Base-by-base conservation (phyloP, 2,888 invertebrate genomes). In the Ramazzottius varieornatus region DNA sequence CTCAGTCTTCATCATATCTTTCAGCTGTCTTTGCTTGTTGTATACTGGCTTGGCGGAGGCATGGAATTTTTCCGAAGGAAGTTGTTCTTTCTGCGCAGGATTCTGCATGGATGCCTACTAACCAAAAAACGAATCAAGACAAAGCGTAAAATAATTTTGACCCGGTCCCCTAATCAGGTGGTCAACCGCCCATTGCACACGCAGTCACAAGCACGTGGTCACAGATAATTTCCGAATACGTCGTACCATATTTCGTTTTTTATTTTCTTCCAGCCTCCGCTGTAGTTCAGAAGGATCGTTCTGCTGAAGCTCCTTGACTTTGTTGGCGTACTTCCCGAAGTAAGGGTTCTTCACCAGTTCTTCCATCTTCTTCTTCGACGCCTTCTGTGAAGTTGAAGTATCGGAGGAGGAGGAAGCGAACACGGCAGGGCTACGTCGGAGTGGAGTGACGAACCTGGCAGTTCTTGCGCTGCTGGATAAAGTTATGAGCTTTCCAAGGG, bases 241-340 rank as follows among this genome's bases (percentile, higher is more conserved):
- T n/a, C n/a, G 40, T 40, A 40, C 40, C 40, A 13, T 20, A 40
- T 40, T 40, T 40, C 20, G 8, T 13, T 8, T 20, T 40, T 40
- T 40, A 40, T 13, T 40, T 13, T 54, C 54, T 29, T 54, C 54
- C 54, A 29, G 4, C n/a, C 13, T 16, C 54, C 24, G 8, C n/a
- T 4, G 4, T 4, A 54, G 24, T 29, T 54, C 29, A 8, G 13
- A 8, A 4, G 54, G 54, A 54, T 54, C 24, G 20, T 69, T 72
- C 74, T 84, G 78, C 73, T 87, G 86, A 32, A 86, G 73, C 67
- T 81, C 78, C 0, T 84, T 81, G 68, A 89, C 85, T 74, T 86
- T 86, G 1, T 80, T 76, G 0, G 86, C 83, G 76, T 89, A 89
- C 72, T 88, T 89, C 29, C 84, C 83, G 71, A 80, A 88, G 73